phyloP scores from a whole-genome alignment of 2,888 invertebrate species.

The Zaprionus obscuricornis region DNA sequence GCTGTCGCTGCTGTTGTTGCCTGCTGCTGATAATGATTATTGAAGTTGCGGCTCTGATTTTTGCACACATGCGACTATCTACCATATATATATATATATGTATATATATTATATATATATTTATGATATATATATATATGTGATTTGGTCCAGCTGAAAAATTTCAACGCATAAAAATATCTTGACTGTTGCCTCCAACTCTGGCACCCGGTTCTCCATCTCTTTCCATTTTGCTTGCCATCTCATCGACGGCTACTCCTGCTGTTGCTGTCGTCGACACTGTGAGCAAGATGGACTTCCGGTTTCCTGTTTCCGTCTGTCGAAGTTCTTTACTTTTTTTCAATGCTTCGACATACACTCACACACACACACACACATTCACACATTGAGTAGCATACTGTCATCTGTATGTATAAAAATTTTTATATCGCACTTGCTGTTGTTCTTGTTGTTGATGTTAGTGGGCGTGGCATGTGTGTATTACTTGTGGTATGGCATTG shows the following conservation, averaged over 20 bases:
- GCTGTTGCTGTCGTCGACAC: conserved; percentile 61
- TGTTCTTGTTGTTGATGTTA: conserved; percentile 34
- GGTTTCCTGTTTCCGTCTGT: conserved; percentile 84
- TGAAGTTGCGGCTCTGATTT: conserved; percentile 66
- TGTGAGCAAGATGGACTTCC: conserved; percentile 84
- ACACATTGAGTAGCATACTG: conserved; percentile 26
- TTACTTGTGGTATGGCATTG: conserved; percentile 58
- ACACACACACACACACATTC: conserved; percentile 25
- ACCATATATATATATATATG: conserved; percentile 29
- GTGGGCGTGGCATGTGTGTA: conserved; percentile 50
- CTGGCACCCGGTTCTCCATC: not conserved
- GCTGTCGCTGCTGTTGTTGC: too few relatives aligned
- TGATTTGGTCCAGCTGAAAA: conserved; percentile 69
- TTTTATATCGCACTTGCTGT: conserved; percentile 64
- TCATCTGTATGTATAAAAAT: conserved; percentile 58
- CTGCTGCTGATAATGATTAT: conserved; percentile 76
- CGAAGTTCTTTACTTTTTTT: conserved; percentile 78
- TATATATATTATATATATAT: conserved; percentile 42
- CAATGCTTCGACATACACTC: conserved; percentile 66
- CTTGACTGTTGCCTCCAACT: conserved; percentile 59
- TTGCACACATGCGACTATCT: too few relatives aligned
- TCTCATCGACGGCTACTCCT: conserved; percentile 1
- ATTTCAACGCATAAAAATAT: conserved; percentile 81
- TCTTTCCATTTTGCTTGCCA: not conserved
- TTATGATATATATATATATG: conserved; percentile 42